Evolutionary conservation across 2,797 vertebrate genomes (phyloP).

Genomic region (Nyctalus aviator): DNA sequence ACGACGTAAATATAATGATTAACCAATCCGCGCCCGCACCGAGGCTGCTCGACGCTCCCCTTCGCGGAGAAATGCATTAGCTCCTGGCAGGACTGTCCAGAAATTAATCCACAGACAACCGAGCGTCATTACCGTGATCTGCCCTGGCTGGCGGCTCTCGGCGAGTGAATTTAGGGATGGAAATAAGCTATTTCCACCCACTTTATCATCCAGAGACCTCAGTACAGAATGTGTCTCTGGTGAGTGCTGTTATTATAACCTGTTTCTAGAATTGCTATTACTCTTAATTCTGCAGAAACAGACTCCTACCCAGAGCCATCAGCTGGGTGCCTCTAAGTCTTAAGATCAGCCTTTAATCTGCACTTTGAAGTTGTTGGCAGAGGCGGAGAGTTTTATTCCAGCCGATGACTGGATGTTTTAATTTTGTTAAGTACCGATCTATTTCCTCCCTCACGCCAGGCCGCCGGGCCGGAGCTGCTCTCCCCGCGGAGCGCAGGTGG

Average conservation of each 20-base stretch:
- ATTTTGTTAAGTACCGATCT: conserved; percentile 28
- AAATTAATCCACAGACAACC: conserved; percentile 40
- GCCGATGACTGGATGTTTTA: neutral
- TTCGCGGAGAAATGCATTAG: neutral
- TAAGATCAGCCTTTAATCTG: conserved; percentile 54
- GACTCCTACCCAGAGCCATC: conserved; percentile 6
- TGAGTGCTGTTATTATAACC: conserved; percentile 38
- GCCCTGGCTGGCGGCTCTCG: conserved; percentile 23
- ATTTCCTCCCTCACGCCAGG: neutral
- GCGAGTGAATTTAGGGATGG: conserved; percentile 31
- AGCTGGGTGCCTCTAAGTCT: conserved; percentile 44
- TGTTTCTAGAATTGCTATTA: neutral
- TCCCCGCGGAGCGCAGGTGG: neutral
- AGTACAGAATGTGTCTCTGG: neutral
- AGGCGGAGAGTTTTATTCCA: conserved; percentile 35
- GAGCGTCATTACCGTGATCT: neutral
- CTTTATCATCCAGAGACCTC: neutral
- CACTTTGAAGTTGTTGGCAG: conserved; percentile 17
- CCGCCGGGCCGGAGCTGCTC: neutral
- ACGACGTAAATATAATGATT: conserved; percentile 17
- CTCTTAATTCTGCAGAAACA: conserved; percentile 41
- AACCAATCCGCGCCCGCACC: neutral
- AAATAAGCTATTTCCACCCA: neutral
- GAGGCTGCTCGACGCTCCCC: neutral
- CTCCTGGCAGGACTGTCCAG: neutral